Base-by-base conservation (phyloP, 1,140 invertebrate species). In the Orius insidiosus region DNA sequence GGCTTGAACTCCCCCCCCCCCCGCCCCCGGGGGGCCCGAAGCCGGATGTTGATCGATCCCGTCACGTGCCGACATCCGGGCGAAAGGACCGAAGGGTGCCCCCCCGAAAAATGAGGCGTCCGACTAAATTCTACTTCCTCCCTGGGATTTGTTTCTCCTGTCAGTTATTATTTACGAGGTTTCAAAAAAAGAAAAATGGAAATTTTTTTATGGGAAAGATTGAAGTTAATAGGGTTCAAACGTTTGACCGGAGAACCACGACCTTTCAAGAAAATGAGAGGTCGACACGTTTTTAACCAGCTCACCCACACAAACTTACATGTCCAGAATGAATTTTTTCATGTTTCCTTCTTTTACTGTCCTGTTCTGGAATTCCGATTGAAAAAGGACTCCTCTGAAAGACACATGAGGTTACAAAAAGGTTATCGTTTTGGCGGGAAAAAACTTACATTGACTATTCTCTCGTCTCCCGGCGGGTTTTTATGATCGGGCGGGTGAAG, bases 311-410 rank as follows among this genome's bases (percentile, higher is more conserved):
- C 24, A 24, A 30, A 55, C 54, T 54, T 45, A 55, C 54, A 36
- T 54, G 54, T 11, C 18, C 24, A 15, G 56, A 49, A 30, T 54
- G 54, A 7, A 56, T 45, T 48, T 59, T 60, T 48, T 63, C 61
- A 39, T 59, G 59, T 53, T 61, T 63, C 34, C 59, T 52, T 41
- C 60, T 48, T 51, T 63, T 63, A 34, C 56, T 37, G 9, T 63
- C 61, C 47, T 48, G 53, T 37, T 63, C 60, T n/a, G 58, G 59
- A 46, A 59, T 56, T 39, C 55, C 62, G 8, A 69, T 69, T 2
- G 69, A 71, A 32, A 69, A 62, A 8, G 69, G 69, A 48, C 64
- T 65, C 51, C 69, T 60, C 69, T 71, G 58, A 2, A 59, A 62
- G 52, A 44, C 10, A 15, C 16, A 18, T 3, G 39, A 15, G 16